phyloP scores from a whole-genome alignment of 2,113 vertebrate genomes.

The Cyphomyrus plagiostoma region DNA sequence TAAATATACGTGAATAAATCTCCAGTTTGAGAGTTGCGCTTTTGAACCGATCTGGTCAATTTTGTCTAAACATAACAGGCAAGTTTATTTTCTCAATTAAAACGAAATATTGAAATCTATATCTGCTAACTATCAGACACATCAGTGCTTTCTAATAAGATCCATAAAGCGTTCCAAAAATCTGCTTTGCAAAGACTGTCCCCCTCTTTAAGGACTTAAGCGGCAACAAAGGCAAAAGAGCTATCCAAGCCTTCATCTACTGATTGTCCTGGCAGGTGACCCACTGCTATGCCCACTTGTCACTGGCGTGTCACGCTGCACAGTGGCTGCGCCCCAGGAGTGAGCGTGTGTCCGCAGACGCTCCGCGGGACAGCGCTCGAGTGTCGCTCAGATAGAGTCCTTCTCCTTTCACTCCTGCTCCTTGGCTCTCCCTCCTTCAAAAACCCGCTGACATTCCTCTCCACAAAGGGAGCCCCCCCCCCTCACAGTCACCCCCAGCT shows the following conservation, averaged over 20 bases:
- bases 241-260: background rate
- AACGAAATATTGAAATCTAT: background rate
- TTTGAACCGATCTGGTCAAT: background rate
- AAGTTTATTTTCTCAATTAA: background rate
- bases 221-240: background rate
- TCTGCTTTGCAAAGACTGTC: background rate
- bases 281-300: background rate
- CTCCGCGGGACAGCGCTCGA: background rate
- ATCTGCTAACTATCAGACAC: background rate
- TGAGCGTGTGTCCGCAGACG: background rate
- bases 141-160: background rate
- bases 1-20: background rate
- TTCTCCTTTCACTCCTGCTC: background rate
- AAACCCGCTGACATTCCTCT: slow-evolving; percentile 5
- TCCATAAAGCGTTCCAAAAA: background rate
- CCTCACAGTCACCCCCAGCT: background rate
- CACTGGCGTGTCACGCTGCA: background rate
- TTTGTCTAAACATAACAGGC: background rate
- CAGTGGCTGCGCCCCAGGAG: background rate
- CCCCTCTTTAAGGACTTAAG: background rate
- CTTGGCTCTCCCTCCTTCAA: slow-evolving; percentile 4
- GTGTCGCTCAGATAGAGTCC: background rate
- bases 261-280: background rate
- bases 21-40: background rate
- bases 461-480: background rate